Base-by-base conservation (phyloP, 2,797 vertebrate species). In the Jordanella pulchra region DNA sequence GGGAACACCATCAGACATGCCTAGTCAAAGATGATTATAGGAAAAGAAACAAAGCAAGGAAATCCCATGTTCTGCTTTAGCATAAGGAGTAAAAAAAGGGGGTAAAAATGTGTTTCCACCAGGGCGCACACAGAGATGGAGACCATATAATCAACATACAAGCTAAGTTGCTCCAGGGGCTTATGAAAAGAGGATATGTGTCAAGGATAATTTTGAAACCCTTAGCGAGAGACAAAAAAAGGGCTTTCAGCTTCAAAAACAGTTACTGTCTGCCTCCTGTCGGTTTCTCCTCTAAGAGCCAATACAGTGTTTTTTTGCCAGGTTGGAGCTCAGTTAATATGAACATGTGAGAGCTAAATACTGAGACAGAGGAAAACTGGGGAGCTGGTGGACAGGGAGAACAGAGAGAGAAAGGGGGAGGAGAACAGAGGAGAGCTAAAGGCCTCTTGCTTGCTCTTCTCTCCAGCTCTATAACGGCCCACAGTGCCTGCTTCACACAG, bases 401-500 rank as follows among this genome's bases (percentile, higher is more conserved):
- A 92, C 93, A 93, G 93, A 93, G 71, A 79, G 87, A 78, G 42
- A 64, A n/a, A 82, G 84, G 87, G 90, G 90, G 95, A 95, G 95
- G 94, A 94, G 94, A 94, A 95, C 92, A 95, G 95, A 95, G 94
- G 96, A 96, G 95, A 96, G 96, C 95, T 96, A 94, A 96, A 97
- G 96, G 96, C 96, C 96, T 97, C 95, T 95, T 95, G 92, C 95
- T 95, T 93, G 94, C 95, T 95, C 90, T 89, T 84, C 88, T 96
- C 96, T 96, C 95, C 96, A 96, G 95, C 96, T 96, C 95, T 94
- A 95, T 95, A 95, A 95, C 96, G 96, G 96, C 96, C 96, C 96
- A 96, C 95, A 96, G 95, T 96, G 95, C 96, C 95, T 89, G 97
- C 96, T 96, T 97, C 97, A 98, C 97, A 98, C 97, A 96, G 97